Base-by-base conservation (phyloP, 2,113 vertebrate species). In the Neogobius melanostomus region DNA sequence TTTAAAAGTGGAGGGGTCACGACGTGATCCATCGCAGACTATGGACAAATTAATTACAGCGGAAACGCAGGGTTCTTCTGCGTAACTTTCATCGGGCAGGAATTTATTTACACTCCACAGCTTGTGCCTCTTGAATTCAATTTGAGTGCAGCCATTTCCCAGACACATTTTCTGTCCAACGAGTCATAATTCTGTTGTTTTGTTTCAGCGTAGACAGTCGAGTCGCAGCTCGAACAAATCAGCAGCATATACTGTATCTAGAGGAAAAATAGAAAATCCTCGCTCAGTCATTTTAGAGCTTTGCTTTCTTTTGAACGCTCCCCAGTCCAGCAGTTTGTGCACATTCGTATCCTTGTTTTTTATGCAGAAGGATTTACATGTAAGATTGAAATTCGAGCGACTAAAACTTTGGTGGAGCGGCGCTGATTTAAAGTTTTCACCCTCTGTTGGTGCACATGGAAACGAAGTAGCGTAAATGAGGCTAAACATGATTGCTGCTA, bases 41-140 rank as follows among this genome's bases (percentile, higher is more conserved):
- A 5, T 36, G 71, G 46, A 69, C 72, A 60, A 67, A 81, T 49
- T 62, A 11, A 83, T 76, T 70, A 66, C 47, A 81, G 70, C 46
- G 72, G 10, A 68, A 82, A 63, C 16, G 53, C 62, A 69, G 59
- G 57, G 46, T 45, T 17, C 60, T 61, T 73, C 36, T 66, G 59
- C 50, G 65, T 72, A 51, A 79, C 75, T 75, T 70, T 75, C 72
- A 75, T 79, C 53, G 60, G 50, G 9, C 67, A 64, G 69, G 66
- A 79, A 85, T 82, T 74, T 81, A 83, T 85, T 85, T 82, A 52
- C 83, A 84, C 83, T 67, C 53, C 72, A 83, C 84, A 89, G 87
- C 77, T 74, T 89, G 87, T 44, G 52, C 61, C 63, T 77, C 68
- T 76, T 53, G 46, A 81, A 81, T 79, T 86, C 62, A 79, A 64